Conservation (phyloP, 2,797 vertebrate genomes). For the Astyanax mexicanus region DNA sequence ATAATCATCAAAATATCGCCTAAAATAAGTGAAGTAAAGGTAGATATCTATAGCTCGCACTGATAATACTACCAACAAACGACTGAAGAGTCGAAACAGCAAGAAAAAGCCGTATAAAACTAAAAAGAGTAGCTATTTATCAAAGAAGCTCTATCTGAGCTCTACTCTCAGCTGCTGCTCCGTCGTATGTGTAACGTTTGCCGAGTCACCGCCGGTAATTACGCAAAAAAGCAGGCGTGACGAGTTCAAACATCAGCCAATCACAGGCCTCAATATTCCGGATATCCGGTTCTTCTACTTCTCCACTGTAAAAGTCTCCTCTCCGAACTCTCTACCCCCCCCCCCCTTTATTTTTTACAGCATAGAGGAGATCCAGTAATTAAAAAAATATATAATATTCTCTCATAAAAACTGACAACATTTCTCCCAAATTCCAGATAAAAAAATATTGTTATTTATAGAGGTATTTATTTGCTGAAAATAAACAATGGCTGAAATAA, state of each 20-base stretch:
- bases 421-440: too few species aligned
- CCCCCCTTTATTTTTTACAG: too few species aligned
- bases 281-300: background rate
- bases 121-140: background rate
- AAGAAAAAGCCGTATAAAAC: background rate
- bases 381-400: too few species aligned
- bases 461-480: too few species aligned
- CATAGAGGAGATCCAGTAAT: too few species aligned
- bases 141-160: background rate
- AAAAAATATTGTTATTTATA: too few species aligned
- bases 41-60: background rate
- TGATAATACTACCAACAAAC: accelerated
- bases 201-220: background rate
- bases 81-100: too few species aligned
- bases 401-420: too few species aligned
- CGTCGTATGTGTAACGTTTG: background rate
- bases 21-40: background rate
- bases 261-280: constrained; percentile 18
- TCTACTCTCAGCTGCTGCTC: background rate
- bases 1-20: constrained; percentile 48
- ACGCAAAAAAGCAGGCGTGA: constrained; percentile 11
- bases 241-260: constrained; percentile 2
- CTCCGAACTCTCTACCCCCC: background rate
- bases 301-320: background rate
- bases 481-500: too few species aligned